These are phyloP conservation scores for Calameuta idolon DNA, from an alignment of 2,888 invertebrate genomes.

Conservation along the genomic window DNA sequence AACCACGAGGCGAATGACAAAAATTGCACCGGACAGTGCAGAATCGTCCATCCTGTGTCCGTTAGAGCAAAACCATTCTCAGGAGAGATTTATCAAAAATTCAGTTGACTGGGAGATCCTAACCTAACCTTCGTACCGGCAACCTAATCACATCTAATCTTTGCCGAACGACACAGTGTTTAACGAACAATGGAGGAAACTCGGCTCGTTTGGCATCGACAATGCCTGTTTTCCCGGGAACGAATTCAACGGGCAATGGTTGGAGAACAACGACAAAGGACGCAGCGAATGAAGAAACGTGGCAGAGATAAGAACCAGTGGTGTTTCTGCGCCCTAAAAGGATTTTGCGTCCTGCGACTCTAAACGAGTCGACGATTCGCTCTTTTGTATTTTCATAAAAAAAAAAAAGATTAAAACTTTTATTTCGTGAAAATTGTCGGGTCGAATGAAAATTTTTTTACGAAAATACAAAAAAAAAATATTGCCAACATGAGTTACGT, in stretches of 20 bases:
- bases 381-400: background rate
- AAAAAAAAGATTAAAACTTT: background rate
- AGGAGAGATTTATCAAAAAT: too few relatives aligned
- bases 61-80: too few relatives aligned
- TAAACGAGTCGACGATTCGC: background rate
- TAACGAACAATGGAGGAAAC: conserved; percentile 19
- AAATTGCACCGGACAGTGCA: too few relatives aligned
- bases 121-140: background rate
- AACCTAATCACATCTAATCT: conserved; percentile 18
- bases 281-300: background rate
- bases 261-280: conserved; percentile 5
- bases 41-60: too few relatives aligned
- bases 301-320: background rate
- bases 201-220: conserved; percentile 18
- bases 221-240: conserved; percentile 8
- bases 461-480: too few relatives aligned
- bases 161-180: conserved; percentile 12
- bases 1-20: background rate
- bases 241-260: conserved; percentile 10
- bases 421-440: background rate
- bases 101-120: background rate
- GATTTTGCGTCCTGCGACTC: background rate
- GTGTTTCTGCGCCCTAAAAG: background rate
- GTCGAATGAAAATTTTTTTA: background rate
- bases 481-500: too few relatives aligned